Percentiles rank a stretch among this genome's conserved stretches.
These are phyloP conservation scores for Formica aserva DNA, from an alignment of 2,888 invertebrate genomes.

Conservation along the genomic window DNA sequence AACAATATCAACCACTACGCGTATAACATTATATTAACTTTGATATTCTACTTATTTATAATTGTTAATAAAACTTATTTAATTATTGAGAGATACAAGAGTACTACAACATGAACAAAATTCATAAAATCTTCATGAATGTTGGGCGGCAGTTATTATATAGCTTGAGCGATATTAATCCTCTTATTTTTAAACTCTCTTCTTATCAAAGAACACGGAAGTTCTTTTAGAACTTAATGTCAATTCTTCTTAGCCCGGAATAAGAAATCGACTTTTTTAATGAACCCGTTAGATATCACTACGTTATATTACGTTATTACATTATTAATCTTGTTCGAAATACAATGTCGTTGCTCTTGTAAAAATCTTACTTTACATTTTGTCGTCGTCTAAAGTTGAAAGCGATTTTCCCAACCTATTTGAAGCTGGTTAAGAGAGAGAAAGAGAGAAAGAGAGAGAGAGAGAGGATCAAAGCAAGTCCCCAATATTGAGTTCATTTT, in stretches of 20 bases:
- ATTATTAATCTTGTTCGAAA: slow-evolving; percentile 48
- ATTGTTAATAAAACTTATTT: slow-evolving; percentile 20
- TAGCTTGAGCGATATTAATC: slow-evolving; percentile 31
- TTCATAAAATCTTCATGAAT: slow-evolving; percentile 4
- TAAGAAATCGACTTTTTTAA: slow-evolving; percentile 44
- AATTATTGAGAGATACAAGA: slow-evolving; percentile 8
- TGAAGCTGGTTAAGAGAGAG: slow-evolving; percentile 38
- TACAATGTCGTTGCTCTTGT: slow-evolving; percentile 9
- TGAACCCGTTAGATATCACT: slow-evolving; percentile 29
- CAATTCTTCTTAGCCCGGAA: slow-evolving; percentile 23
- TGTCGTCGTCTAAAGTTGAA: slow-evolving; percentile 43
- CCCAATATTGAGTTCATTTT: slow-evolving; percentile 54
- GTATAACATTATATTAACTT: background rate
- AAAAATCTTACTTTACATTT: slow-evolving; percentile 51
- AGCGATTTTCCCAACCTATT: slow-evolving; percentile 50
- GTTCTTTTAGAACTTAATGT: slow-evolving; percentile 34
- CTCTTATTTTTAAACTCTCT: slow-evolving; percentile 44
- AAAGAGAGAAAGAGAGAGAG: too few relatives aligned
- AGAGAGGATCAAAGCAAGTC: slow-evolving; percentile 45
- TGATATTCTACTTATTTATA: background rate
- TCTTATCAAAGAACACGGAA: slow-evolving; percentile 19
- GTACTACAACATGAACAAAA: background rate
- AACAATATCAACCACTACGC: background rate
- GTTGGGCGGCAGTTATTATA: slow-evolving; percentile 14
- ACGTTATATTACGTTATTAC: slow-evolving; percentile 38